Base-by-base conservation (phyloP, 2,888 invertebrate genomes). In the Psylliodes chrysocephalus region DNA sequence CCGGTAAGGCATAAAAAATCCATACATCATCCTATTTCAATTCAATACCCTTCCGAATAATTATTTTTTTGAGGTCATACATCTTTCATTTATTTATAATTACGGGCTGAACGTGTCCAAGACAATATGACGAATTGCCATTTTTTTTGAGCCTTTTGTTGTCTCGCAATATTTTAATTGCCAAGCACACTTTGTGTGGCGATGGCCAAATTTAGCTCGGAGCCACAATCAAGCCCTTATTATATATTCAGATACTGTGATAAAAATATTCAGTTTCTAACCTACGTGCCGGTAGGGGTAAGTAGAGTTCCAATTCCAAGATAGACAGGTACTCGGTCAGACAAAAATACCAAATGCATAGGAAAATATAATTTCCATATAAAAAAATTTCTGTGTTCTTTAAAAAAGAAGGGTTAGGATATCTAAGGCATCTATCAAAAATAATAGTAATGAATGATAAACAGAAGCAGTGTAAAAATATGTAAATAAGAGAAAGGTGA, bases 121-220 rank as follows among this genome's bases (percentile, higher is more conserved):
- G 56, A 56, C 56, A 47, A 57, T 57, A 57, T 57, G 56, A 57
- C 46, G 56, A 57, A 57, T 57, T 38, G 56, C 56, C 46, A 28
- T 44, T 46, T 56, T 56, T 56, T 57, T 35, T 22, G 46, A 33
- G 14, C 25, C 56, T 57, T 57, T 57, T 57, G 56, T 57, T 57
- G 46, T 57, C 46, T 57, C 47, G 56, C 47, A 10, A 47, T 35
- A 57, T 57, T 57, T 57, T 57, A 57, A 57, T 57, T 57, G 35
- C 18, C 56, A 47, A 46, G 33, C 56, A 56, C 56, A 56, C 56
- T 56, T 56, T 56, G 56, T 46, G 56, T 47, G 46, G 56, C 33
- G 54, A 42, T 40, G 54, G 17, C 42, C 54, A 56, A 46, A 56
- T 47, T 57, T 35, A 33, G 47, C 56, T 35, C n/a, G 19, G 10